A percentile compares a stretch with the other conserved stretches of the same genome.
phyloP scores from a whole-genome alignment of 35 echinoderm and acorn worm genomes.

The Apostichopus parvimensis region DNA sequence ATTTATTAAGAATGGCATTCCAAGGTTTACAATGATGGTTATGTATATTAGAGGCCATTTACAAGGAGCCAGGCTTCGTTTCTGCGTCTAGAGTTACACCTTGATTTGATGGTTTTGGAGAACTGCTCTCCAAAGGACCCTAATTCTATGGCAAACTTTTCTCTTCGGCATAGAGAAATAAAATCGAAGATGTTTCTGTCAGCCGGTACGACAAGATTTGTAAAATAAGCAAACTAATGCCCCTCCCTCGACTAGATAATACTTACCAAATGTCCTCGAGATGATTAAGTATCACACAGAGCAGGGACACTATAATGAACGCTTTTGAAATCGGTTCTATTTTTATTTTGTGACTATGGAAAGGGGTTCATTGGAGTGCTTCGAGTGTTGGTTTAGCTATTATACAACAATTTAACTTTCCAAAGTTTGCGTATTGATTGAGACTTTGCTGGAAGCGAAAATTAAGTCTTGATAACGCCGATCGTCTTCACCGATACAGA shows the following conservation, averaged over 20 bases:
- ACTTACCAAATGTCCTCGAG: slow-evolving; percentile 3
- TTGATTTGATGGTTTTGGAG: not conserved
- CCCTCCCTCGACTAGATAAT: not conserved
- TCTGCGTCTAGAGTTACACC: not conserved
- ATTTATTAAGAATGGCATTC: too few relatives aligned
- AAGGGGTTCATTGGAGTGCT: not conserved
- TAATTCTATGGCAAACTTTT: not conserved
- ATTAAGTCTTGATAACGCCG: too few relatives aligned
- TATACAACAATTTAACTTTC: not conserved
- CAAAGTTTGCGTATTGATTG: too few relatives aligned
- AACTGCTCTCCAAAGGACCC: not conserved
- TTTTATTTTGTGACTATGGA: not conserved
- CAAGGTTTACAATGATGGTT: too few relatives aligned
- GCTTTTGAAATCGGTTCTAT: not conserved
- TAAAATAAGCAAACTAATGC: not conserved
- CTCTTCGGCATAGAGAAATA: not conserved
- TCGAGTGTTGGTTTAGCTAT: not conserved
- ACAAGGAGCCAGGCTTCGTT: too few relatives aligned
- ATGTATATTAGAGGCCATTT: not conserved
- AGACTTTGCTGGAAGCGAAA: too few relatives aligned
- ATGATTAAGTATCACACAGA: slow-evolving; percentile 4
- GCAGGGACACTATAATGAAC: not conserved
- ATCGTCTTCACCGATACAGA: too few relatives aligned
- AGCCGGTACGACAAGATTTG: not conserved
- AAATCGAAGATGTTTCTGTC: not conserved